Conservation (phyloP, 1,140 invertebrate species). For the Melanaphis sacchari region DNA sequence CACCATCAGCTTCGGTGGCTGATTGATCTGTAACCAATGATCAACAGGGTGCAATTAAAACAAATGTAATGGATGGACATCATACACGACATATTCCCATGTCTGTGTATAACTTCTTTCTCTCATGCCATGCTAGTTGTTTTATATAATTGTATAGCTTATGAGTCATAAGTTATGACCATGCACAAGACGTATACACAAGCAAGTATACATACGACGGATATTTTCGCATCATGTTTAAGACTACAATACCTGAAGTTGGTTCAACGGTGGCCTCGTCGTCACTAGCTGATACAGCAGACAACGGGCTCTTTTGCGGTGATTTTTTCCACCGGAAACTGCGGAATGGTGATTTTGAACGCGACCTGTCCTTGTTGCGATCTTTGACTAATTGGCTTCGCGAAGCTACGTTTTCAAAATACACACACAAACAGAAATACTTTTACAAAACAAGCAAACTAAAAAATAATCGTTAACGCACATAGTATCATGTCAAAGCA, state of each 20-base stretch:
- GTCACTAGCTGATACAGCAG: constrained; percentile 74
- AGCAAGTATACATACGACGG: neutral
- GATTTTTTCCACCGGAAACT: constrained; percentile 88
- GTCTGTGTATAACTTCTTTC: neutral
- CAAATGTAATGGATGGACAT: neutral
- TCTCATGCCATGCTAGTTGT: neutral
- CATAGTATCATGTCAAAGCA: neutral
- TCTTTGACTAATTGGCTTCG: constrained; percentile 54
- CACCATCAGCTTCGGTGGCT: constrained; percentile 43
- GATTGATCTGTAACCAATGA: constrained; percentile 53
- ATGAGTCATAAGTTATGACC: too few relatives aligned
- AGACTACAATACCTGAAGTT: constrained; percentile 65
- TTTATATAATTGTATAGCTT: neutral
- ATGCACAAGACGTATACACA: constrained; percentile 22
- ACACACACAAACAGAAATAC: constrained; percentile 58
- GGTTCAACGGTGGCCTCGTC: constrained; percentile 74
- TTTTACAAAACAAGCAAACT: constrained; percentile 54
- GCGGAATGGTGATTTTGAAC: constrained; percentile 89
- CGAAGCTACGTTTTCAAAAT: constrained; percentile 56
- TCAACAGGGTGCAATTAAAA: neutral
- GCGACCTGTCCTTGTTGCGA: constrained; percentile 76
- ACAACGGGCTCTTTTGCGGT: constrained; percentile 64
- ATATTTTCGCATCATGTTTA: neutral
- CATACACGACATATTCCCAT: neutral
- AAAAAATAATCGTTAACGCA: constrained; percentile 62